Conservation (phyloP, 2,888 invertebrate species). For the Hirtodrosophila duncani region DNA sequence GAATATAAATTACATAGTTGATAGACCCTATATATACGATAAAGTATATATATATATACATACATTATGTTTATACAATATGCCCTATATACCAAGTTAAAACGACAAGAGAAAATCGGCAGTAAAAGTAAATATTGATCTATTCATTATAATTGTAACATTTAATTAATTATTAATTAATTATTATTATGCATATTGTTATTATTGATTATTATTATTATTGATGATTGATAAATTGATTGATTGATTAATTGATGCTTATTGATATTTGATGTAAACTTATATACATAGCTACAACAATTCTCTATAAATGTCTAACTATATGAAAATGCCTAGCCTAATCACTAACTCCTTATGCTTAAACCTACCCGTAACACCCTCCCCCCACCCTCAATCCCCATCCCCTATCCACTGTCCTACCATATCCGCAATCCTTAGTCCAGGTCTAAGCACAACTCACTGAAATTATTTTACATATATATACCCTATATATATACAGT, state of each 20-base stretch:
- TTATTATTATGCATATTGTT: slow-evolving; percentile 41
- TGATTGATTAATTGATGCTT: slow-evolving; percentile 53
- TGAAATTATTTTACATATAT: too few species aligned
- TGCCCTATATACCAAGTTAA: slow-evolving; percentile 27
- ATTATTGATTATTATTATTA: slow-evolving; percentile 54
- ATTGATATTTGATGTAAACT: slow-evolving; percentile 55
- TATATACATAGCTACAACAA: slow-evolving; percentile 50
- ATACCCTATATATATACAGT: too few species aligned
- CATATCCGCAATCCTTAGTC: too few species aligned
- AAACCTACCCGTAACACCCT: slow-evolving; percentile 7
- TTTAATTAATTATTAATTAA: slow-evolving; percentile 51
- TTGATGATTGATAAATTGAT: slow-evolving; percentile 39
- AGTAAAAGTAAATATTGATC: slow-evolving; percentile 60
- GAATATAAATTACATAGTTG: slow-evolving; percentile 65
- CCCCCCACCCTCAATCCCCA: slow-evolving; percentile 7
- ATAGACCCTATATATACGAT: slow-evolving; percentile 39
- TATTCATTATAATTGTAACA: slow-evolving; percentile 73
- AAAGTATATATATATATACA: slow-evolving; percentile 26
- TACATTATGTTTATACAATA: slow-evolving; percentile 18
- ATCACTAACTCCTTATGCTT: slow-evolving; percentile 42
- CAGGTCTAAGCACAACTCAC: too few species aligned
- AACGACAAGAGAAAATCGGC: slow-evolving; percentile 30
- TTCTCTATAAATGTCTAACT: slow-evolving; percentile 33
- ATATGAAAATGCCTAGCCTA: slow-evolving; percentile 50
- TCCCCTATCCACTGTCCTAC: too few species aligned